A percentile compares a stretch with the other conserved stretches of the same genome.
phyloP scores from a whole-genome alignment of 2,797 vertebrate genomes.

The Salarias fasciatus region DNA sequence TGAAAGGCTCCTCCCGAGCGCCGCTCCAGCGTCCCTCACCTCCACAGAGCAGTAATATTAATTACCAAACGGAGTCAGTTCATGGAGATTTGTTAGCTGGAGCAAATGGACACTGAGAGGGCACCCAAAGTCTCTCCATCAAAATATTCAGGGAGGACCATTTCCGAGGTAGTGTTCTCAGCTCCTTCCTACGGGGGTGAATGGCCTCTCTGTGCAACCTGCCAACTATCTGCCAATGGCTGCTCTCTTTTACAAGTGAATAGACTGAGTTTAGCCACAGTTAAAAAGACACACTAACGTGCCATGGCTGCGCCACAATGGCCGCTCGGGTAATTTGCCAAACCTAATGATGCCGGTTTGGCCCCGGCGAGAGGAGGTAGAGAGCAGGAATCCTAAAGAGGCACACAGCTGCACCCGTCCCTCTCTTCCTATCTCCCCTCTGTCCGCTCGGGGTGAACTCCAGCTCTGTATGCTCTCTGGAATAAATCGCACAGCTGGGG shows the following conservation, averaged over 20 bases:
- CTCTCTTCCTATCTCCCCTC: constrained; percentile 39
- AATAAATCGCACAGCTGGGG: constrained; percentile 8
- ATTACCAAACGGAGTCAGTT: constrained; percentile 46
- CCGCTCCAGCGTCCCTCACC: neutral
- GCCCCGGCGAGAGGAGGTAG: constrained; percentile 74
- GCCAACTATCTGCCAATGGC: constrained; percentile 89
- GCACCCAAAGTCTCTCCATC: constrained; percentile 71
- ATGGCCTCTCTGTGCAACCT: constrained; percentile 84
- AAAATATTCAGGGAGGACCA: constrained; percentile 74
- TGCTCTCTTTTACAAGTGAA: constrained; percentile 87
- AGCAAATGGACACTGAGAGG: constrained; percentile 57
- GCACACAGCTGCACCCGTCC: constrained; percentile 72
- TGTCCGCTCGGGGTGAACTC: neutral
- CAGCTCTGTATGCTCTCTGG: constrained; percentile 31
- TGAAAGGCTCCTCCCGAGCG: neutral
- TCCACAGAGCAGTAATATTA: constrained; percentile 23
- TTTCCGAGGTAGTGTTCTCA: constrained; percentile 77
- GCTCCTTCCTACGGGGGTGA: constrained; percentile 83
- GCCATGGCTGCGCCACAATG: constrained; percentile 84
- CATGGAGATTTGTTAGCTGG: constrained; percentile 48
- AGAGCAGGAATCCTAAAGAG: constrained; percentile 86
- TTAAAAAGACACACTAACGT: constrained; percentile 83
- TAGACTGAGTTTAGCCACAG: constrained; percentile 83
- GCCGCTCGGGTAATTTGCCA: constrained; percentile 79
- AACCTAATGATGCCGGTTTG: constrained; percentile 82